Evolutionary conservation across 2,888 invertebrate genomes (phyloP).

Genomic region (Keiferia lycopersicella): DNA sequence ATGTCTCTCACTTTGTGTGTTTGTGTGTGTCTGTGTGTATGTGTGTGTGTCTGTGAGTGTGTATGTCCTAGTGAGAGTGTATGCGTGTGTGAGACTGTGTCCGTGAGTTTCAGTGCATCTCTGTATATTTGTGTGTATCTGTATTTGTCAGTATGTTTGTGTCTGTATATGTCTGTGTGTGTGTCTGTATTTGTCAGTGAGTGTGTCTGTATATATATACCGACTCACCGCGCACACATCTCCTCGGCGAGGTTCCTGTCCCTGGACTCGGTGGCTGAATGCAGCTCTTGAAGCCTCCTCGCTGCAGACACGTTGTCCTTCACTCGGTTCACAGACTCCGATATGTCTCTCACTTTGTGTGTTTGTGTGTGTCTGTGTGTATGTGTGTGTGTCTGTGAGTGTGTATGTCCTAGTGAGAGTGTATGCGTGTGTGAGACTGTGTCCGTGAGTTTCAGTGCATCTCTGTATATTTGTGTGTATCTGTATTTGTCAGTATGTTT

Average conservation of each 20-base stretch:
- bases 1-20: slow-evolving; percentile 76
- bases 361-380: background rate
- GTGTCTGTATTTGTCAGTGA: too few species aligned
- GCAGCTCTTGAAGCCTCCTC: slow-evolving; percentile 84
- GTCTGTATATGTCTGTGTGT: background rate
- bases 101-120: too few species aligned
- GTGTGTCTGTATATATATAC: background rate
- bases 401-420: background rate
- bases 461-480: too few species aligned
- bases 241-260: slow-evolving; percentile 91
- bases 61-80: background rate
- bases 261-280: slow-evolving; percentile 84
- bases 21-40: background rate
- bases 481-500: too few species aligned
- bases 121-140: too few species aligned
- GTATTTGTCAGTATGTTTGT: too few species aligned
- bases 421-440: too few species aligned
- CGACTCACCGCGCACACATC: slow-evolving; percentile 79
- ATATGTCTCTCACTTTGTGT: slow-evolving; percentile 79
- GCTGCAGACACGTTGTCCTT: slow-evolving; percentile 82
- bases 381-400: background rate
- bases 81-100: too few species aligned
- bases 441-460: too few species aligned
- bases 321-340: slow-evolving; percentile 84
- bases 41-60: background rate